Evolutionary conservation across 2,113 vertebrate species (phyloP).

Genomic region (Chaetorhynchus papuensis): DNA sequence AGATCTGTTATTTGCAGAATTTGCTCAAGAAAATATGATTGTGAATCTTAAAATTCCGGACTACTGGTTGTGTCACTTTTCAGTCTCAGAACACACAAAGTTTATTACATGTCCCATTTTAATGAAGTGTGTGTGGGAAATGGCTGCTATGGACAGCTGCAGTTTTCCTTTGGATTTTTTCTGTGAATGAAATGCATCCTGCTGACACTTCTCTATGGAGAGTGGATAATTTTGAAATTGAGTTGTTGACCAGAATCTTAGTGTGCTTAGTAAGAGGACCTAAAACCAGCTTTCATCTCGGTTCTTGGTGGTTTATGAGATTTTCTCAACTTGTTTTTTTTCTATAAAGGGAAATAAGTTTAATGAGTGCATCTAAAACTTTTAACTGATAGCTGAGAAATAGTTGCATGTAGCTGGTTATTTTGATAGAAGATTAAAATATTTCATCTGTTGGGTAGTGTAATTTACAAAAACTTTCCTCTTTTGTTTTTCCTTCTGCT

Average conservation of each 20-base stretch:
- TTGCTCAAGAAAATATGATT: neutral
- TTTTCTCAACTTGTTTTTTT: neutral
- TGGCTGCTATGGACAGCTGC: neutral
- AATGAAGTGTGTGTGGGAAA: neutral
- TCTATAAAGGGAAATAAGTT: neutral
- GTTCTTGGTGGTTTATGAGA: neutral
- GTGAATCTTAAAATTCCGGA: neutral
- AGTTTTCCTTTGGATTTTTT: neutral
- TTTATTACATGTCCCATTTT: neutral
- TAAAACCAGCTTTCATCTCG: neutral
- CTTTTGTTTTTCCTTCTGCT: neutral
- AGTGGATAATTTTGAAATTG: neutral
- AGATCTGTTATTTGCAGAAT: neutral
- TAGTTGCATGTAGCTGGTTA: neutral
- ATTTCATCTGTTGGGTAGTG: neutral
- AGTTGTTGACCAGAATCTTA: neutral
- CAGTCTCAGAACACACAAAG: neutral
- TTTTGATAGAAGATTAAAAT: neutral
- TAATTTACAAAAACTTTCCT: neutral
- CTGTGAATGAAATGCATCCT: neutral
- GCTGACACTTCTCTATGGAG: neutral
- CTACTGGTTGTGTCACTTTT: neutral
- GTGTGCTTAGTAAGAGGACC: neutral
- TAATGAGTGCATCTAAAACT: neutral
- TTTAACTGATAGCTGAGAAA: neutral